Evolutionary conservation across 2,113 vertebrate genomes (phyloP).

Genomic region (Lutjanus erythropterus): DNA sequence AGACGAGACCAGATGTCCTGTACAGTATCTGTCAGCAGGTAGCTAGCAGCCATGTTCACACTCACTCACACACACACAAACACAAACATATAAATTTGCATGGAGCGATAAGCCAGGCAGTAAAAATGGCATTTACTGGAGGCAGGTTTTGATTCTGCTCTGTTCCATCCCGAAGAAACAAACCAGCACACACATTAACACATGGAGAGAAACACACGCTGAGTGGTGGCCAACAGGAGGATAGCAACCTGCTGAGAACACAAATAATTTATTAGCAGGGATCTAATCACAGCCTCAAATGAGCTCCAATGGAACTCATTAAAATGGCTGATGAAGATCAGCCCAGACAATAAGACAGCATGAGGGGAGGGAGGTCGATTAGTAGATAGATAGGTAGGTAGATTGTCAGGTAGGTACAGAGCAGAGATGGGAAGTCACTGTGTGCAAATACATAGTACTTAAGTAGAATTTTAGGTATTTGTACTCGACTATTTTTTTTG

Average conservation of each 20-base stretch:
- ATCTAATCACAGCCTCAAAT: conserved; percentile 80
- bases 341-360: conserved; percentile 60
- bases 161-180: conserved; percentile 13
- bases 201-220: background rate
- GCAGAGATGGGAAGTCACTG: too few species aligned
- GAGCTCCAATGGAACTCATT: conserved; percentile 84
- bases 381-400: background rate
- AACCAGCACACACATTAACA: conserved; percentile 6
- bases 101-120: conserved; percentile 2
- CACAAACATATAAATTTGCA: background rate
- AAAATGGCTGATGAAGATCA: conserved; percentile 77
- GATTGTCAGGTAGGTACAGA: too few species aligned
- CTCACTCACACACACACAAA: conserved; percentile 6
- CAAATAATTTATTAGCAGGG: conserved; percentile 81
- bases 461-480: too few species aligned
- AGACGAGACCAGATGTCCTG: conserved; percentile 21
- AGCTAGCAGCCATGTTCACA: conserved; percentile 1
- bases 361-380: conserved; percentile 6
- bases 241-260: conserved; percentile 78
- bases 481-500: too few species aligned
- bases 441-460: too few species aligned
- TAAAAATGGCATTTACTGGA: conserved; percentile 23
- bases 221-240: conserved; percentile 50
- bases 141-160: conserved; percentile 1
- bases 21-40: conserved; percentile 6